Percentiles rank a stretch among this genome's conserved stretches.
Evolutionary conservation across 2,797 vertebrate genomes (phyloP).

Genomic region (Phataginus tetradactyla): DNA sequence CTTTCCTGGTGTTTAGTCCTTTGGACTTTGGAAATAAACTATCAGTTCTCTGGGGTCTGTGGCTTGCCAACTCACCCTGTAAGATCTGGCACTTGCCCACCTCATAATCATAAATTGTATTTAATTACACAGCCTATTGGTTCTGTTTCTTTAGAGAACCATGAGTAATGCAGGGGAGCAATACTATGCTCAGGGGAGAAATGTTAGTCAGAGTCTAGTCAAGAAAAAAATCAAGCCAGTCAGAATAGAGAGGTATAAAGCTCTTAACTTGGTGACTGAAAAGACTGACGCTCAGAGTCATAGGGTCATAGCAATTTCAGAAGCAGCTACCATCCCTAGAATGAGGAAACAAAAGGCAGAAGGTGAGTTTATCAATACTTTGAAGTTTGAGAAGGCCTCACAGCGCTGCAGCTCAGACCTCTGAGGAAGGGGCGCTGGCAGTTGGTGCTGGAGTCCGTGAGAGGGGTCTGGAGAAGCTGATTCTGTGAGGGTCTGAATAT

Average conservation of each 20-base stretch:
- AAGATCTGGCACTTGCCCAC: background rate
- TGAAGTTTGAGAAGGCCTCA: background rate
- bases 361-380: background rate
- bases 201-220: background rate
- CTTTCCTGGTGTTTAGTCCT: background rate
- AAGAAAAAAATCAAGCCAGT: background rate
- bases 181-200: background rate
- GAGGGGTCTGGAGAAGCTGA: background rate
- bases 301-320: background rate
- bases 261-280: background rate
- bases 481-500: background rate
- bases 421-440: background rate
- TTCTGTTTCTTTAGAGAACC: background rate
- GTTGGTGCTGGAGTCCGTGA: background rate
- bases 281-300: background rate
- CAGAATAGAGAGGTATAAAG: background rate
- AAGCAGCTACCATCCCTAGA: background rate
- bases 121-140: background rate
- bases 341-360: background rate
- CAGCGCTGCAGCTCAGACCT: background rate
- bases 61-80: background rate
- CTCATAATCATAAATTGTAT: background rate
- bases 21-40: background rate
- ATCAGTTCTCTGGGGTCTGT: background rate
- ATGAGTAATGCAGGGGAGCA: background rate